Evolutionary conservation across 2,888 invertebrate species (phyloP), one percentile per base, ranked within the genome.

Genomic region (Drosophila nr. perissopoda): DNA sequence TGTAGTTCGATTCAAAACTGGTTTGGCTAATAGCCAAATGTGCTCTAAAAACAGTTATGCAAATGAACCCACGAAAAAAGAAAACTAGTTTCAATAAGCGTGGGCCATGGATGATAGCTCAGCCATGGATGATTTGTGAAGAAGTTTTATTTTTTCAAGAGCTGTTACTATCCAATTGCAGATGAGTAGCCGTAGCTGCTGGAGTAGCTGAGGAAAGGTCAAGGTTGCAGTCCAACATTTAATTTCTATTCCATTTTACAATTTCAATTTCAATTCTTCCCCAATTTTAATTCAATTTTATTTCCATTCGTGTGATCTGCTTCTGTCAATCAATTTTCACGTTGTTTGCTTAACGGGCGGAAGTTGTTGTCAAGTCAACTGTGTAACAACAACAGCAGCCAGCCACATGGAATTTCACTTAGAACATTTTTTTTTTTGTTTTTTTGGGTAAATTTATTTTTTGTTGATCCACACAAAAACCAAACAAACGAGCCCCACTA

Each of bases 271-370:
- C 21, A 46, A 25, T 25, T 25, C 16, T 16, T 8, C 7, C 4
- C 0, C 16, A 25, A 46, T 34, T 51, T 51, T 4, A 18, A 18
- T 36, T n/a, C 13, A 33, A 46, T 18, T 18, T 58, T 18, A 42
- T 66, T 59, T 61, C 11, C 49, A 65, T 70, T 74, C 64, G 60
- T 53, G 60, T 88, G 89, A 68, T 70, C 72, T 49, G 78, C 16
- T 75, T 74, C 71, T 83, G 83, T 86, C 83, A 83, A 86, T 88
- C 83, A 88, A 71, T 74, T 79, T 71, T 73, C 52, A 61, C 54
- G 74, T 60, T 77, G 64, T 74, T 82, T 68, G 74, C 69, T 29
- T 65, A 53, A 68, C 70, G 60, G 59, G 51, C 89, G 83, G 89
- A 84, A 84, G 83, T 84, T 76, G 74, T 68, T 83, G 89, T 80